These are phyloP conservation scores for Neosilurus mollespiculum DNA, from an alignment of 2,797 vertebrate species.

Conservation along the genomic window DNA sequence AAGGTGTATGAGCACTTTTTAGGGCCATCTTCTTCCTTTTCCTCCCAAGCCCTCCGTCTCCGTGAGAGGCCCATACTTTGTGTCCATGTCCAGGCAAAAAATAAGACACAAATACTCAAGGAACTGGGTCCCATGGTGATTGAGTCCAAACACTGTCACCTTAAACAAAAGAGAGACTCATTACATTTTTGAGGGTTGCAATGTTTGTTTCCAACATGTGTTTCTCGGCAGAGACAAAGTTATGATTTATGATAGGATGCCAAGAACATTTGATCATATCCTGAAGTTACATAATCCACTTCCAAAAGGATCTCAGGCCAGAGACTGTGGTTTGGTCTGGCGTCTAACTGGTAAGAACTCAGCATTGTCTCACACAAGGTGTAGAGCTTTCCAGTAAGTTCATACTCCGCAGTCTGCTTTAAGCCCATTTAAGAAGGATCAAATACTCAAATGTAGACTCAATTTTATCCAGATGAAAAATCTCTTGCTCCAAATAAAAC, in stretches of 20 bases:
- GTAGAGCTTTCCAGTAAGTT: not conserved
- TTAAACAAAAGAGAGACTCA: conserved; percentile 36
- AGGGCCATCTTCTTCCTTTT: conserved; percentile 53
- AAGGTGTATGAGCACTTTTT: conserved; percentile 95
- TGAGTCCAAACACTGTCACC: conserved; percentile 44
- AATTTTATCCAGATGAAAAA: conserved; percentile 19
- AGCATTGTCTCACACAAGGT: not conserved
- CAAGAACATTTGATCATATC: conserved; percentile 25
- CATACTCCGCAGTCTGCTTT: not conserved
- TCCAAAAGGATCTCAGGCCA: conserved; percentile 13
- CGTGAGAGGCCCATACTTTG: conserved; percentile 65
- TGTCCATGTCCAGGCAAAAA: conserved; percentile 72
- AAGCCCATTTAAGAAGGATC: not conserved
- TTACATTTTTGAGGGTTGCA: not conserved
- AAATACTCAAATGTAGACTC: not conserved
- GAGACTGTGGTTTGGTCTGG: conserved; percentile 14
- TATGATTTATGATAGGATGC: not conserved
- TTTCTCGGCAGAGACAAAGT: not conserved
- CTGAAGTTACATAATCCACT: not conserved
- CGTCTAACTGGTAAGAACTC: not conserved
- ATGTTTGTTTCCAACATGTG: not conserved
- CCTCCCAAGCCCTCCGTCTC: conserved; percentile 69
- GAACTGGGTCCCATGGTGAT: conserved; percentile 76
- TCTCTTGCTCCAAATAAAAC: not conserved
- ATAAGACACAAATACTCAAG: conserved; percentile 76